Conservation (phyloP, 2,113 vertebrate species). For the Coptodon bakossiorum region DNA sequence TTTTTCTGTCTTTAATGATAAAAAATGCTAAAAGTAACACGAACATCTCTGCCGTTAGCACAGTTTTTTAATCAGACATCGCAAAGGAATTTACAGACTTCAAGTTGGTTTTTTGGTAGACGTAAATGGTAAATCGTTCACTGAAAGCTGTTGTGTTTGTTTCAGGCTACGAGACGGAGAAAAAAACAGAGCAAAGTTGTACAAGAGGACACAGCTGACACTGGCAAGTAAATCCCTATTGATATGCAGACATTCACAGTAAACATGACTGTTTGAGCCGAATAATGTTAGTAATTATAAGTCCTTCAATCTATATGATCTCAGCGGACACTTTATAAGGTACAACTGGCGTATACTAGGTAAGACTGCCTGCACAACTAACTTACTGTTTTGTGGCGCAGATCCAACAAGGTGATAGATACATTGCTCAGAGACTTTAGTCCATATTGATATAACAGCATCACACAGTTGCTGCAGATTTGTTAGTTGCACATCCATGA, state of each 20-base stretch:
- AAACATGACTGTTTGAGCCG: neutral
- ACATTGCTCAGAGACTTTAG: neutral
- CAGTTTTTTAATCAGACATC: neutral
- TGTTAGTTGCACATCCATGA: neutral
- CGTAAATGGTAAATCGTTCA: neutral
- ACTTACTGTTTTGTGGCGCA: neutral
- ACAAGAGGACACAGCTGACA: neutral
- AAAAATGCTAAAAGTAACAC: neutral
- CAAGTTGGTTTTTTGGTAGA: neutral
- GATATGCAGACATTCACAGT: neutral
- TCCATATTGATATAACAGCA: neutral
- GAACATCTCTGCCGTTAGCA: neutral
- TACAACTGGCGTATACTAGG: neutral
- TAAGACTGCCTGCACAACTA: neutral
- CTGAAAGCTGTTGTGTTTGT: neutral
- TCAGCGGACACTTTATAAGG: neutral
- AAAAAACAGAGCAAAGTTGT: neutral
- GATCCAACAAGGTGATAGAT: neutral
- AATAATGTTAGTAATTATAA: neutral
- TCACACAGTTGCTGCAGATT: neutral
- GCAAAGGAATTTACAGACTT: neutral
- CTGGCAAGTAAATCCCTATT: neutral
- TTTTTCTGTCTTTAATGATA: neutral
- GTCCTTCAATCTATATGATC: neutral
- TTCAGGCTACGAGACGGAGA: neutral